Base-by-base conservation (phyloP, 1,140 invertebrate species). In the Vanessa tameamea region DNA sequence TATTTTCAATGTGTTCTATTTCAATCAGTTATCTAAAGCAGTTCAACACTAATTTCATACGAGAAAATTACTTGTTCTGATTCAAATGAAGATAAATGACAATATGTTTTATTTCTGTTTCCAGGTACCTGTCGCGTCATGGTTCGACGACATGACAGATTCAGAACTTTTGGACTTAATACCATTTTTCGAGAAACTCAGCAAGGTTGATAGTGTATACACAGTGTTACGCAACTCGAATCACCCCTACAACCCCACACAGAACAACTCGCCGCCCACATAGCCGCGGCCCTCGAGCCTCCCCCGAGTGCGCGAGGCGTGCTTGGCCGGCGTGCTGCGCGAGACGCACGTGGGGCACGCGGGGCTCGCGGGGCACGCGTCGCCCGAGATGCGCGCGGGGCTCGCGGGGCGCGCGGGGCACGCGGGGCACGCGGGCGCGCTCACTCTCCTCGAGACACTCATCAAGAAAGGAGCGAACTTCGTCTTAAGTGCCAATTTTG, bases 131-230 rank as follows among this genome's bases (percentile, higher is more conserved):
- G 98, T 99, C 72, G 97, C 97, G 88, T 98, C 98, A 72, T 99
- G 98, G 98, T 99, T 99, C 93, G 98, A 99, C 92, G 98, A 99
- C 91, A 98, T 98, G 95, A 97, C 96, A 82, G 98, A 99, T 92
- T 97, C 97, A 66, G 98, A 99, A 93, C 94, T 99, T 59, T 94
- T 98, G 79, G 98, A 99, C 93, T 94, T 99, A 82, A 98, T 99
- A 88, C 98, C 98, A 72, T 97, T 99, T 89, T 98, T 99, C 91
- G 98, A 99, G 92, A 97, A 97, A 91, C 94, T 99, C 77, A 98
- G 97, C 92, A 97, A 97, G 94, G 97, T 98, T 82, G 97, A 98
- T 86, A 98, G 97, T 94, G 97, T 99, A 83, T 98, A 98, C 93
- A 97, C 96, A 88, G 96, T 98, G 91, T 94, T 98, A 86, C 96